These are phyloP conservation scores for Poliocrania exsul DNA, from an alignment of 2,797 vertebrate species.

Conservation along the genomic window DNA sequence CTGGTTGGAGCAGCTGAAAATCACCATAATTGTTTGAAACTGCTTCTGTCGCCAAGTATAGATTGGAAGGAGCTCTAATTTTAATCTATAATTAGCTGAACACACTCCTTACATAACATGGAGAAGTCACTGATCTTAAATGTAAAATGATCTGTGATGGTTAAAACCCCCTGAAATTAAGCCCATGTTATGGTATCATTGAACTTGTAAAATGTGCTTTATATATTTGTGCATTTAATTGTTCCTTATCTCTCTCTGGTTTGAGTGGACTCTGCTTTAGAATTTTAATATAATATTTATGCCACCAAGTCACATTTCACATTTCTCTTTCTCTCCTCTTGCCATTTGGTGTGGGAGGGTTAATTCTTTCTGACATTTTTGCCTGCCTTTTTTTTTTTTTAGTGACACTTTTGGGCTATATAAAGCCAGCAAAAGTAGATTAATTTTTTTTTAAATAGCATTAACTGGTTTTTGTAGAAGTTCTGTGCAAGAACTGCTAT, in stretches of 20 bases:
- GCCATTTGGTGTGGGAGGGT: not conserved
- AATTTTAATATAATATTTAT: not conserved
- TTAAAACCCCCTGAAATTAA: not conserved
- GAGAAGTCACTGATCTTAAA: not conserved
- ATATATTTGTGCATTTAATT: not conserved
- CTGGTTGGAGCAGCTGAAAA: constrained; percentile 8
- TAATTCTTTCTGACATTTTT: not conserved
- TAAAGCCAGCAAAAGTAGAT: not conserved
- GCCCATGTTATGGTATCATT: fast-evolving
- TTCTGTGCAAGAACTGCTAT: not conserved
- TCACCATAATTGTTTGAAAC: not conserved
- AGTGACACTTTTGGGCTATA: not conserved
- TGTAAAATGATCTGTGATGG: not conserved
- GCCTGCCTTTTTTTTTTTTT: not conserved
- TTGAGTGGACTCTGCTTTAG: not conserved
- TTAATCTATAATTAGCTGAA: not conserved
- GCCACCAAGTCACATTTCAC: not conserved
- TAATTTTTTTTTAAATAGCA: not conserved
- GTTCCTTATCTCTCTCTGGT: not conserved
- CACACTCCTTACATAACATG: not conserved
- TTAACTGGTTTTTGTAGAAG: not conserved
- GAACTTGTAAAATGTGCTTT: not conserved
- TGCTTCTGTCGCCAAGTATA: not conserved
- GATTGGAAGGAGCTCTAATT: not conserved
- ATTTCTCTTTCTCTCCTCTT: not conserved